Base-by-base conservation (phyloP, 2,113 vertebrate genomes). In the Hemichromis elongatus region DNA sequence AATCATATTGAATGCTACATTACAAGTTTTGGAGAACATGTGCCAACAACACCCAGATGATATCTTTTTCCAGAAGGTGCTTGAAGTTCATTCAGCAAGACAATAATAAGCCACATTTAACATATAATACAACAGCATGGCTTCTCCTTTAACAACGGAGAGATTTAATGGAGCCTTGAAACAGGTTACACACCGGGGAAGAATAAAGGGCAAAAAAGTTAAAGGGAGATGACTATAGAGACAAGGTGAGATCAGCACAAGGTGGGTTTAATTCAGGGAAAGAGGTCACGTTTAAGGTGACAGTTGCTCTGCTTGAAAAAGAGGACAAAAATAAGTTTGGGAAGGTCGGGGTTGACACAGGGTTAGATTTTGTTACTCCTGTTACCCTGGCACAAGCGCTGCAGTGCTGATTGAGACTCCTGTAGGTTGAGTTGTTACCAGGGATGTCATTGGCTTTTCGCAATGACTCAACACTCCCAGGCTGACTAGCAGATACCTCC, bases 361-460 rank as follows among this genome's bases (percentile, higher is more conserved):
- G 89, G 83, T 85, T 87, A 21, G 61, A 19, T 47, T 54, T 91
- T 94, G n/a, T 84, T 95, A 57, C 61, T 78, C 11, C 21, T 89
- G 95, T 96, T 97, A 96, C 96, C 96, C 95, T 90, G 93, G 95
- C 94, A 91, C 95, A 95, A 95, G 92, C 92, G 93, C 88, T 94
- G 94, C 94, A 94, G 92, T 96, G 95, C 93, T 96, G 95, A 86
- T 86, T 96, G 93, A 95, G 88, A 83, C 82, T 95, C 66, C 86
- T 88, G 88, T 92, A 95, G 91, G 93, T 88, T 82, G 95, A 90
- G 93, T 92, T 92, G 88, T 94, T 82, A 92, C 93, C 73, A 42
- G 87, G 92, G 85, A 77, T 83, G 90, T 95, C 79, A 26, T 90
- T 94, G 90, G 70, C 89, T 92, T 95, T 95, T 92, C 9, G 82